Evolutionary conservation across 1,140 invertebrate species (phyloP), one percentile per base, ranked within the genome.

Genomic region (Pogonognathellus flavescens): DNA sequence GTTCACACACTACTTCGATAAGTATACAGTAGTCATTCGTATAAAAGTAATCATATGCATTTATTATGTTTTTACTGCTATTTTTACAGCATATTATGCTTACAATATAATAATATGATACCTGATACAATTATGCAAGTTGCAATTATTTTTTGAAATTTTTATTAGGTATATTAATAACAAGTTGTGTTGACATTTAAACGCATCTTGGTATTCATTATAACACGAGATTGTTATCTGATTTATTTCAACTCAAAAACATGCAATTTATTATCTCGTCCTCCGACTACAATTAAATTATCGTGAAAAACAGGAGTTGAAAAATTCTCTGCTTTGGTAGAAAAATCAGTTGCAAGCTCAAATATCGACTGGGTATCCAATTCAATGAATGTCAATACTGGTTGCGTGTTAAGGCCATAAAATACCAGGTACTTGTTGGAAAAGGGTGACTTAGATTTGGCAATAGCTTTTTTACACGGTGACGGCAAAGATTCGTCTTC

Each of bases 211-310:
- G 31, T 41, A 41, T 3, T 41, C 6, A 3, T 41, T 41, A n/a
- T 41, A 41, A 41, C 31, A 41, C 31, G 2, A 41, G 31, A 41
- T 41, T 41, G 31, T 41, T 41, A 3, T 41, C 1, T 66, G 5
- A n/a, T n/a, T 66, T 13, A 25, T 66, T 20, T 14, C 41, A 76
- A 18, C n/a, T 76, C 41, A 16, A 76, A 50, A 16, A 84, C 60
- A 72, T 84, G 82, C 25, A 84, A 31, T 11, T 72, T 84, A n/a
- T 84, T 84, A 49, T 84, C 82, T 18, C 82, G 14, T n/a, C 82
- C 82, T 18, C 82, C 82, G 50, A 84, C 41, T 1, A 72, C 11
- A 14, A 84, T n/a, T 70, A 70, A 84, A 49, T 84, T 70, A 55
- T 52, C 14, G 13, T 70, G 50, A 1, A 13, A 3, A 10, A 22